These are phyloP conservation scores for Kradibia gibbosae DNA, from an alignment of 1,140 invertebrate genomes.

Conservation along the genomic window DNA sequence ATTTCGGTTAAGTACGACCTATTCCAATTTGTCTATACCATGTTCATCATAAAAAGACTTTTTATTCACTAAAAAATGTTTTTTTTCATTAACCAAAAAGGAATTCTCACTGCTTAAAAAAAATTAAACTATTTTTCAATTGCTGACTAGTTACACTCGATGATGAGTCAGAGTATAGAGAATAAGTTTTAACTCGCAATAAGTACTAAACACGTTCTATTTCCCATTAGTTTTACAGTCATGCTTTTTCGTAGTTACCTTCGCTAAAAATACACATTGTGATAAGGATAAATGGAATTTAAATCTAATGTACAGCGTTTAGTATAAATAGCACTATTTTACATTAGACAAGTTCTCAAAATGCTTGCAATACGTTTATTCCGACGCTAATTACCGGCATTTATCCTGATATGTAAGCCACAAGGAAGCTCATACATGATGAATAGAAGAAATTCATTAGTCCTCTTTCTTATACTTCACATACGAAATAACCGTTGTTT, in stretches of 20 bases:
- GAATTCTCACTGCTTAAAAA: no score
- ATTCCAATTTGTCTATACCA: no score
- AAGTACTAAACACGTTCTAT: neutral
- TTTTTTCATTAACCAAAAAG: no score
- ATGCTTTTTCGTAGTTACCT: neutral
- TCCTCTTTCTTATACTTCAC: no score
- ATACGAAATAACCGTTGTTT: no score
- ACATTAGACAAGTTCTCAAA: neutral
- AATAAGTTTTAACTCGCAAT: neutral
- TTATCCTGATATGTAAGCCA: neutral
- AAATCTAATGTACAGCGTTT: neutral
- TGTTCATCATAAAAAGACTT: no score
- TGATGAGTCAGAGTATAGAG: neutral
- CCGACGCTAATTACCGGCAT: constrained; percentile 18
- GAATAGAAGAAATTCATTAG: no score
- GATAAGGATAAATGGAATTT: constrained; percentile 25
- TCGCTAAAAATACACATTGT: neutral
- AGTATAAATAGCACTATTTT: constrained; percentile 1
- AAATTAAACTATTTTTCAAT: neutral
- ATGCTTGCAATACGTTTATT: neutral
- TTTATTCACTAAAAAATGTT: no score
- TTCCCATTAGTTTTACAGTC: constrained; percentile 29
- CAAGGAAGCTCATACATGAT: no score
- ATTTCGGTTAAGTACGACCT: no score
- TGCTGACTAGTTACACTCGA: neutral